Percentiles rank a stretch among this genome's conserved stretches.
phyloP scores from a whole-genome alignment of 2,113 vertebrate species.

The Nibea albiflora region DNA sequence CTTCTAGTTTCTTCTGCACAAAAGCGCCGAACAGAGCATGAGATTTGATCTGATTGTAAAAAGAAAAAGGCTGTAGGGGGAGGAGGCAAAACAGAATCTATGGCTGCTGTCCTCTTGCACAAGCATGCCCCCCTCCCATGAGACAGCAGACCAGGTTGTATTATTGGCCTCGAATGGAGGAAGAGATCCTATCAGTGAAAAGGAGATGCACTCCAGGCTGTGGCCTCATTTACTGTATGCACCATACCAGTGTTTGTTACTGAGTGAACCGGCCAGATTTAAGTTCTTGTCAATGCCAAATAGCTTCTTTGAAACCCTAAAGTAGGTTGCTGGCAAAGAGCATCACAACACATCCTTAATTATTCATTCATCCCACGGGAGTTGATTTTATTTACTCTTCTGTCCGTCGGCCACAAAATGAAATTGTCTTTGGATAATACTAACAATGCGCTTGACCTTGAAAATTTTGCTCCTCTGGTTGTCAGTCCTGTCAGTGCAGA shows the following conservation, averaged over 20 bases:
- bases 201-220: conserved; percentile 21
- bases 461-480: not conserved
- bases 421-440: conserved; percentile 5
- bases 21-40: conserved; percentile 11
- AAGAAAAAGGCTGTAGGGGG: not conserved
- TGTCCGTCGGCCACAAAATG: not conserved
- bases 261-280: conserved; percentile 26
- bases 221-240: conserved; percentile 27
- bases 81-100: conserved; percentile 15
- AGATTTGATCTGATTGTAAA: conserved; percentile 20
- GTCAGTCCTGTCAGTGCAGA: not conserved
- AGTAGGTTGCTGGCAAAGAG: conserved; percentile 46
- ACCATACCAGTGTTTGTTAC: conserved; percentile 1
- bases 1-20: conserved; percentile 11
- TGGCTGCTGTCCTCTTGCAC: conserved; percentile 8
- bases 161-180: conserved; percentile 16
- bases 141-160: conserved; percentile 26
- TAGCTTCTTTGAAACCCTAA: conserved; percentile 42
- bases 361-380: conserved; percentile 47
- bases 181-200: conserved; percentile 20
- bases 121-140: conserved; percentile 1
- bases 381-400: conserved; percentile 45
- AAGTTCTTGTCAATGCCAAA: conserved; percentile 35
- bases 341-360: conserved; percentile 37
- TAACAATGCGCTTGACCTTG: conserved; percentile 18